Percentiles rank a stretch among this genome's conserved stretches.
These are phyloP conservation scores for Gasterosteus nipponicus DNA, from an alignment of 2,113 vertebrate species.

Conservation along the genomic window DNA sequence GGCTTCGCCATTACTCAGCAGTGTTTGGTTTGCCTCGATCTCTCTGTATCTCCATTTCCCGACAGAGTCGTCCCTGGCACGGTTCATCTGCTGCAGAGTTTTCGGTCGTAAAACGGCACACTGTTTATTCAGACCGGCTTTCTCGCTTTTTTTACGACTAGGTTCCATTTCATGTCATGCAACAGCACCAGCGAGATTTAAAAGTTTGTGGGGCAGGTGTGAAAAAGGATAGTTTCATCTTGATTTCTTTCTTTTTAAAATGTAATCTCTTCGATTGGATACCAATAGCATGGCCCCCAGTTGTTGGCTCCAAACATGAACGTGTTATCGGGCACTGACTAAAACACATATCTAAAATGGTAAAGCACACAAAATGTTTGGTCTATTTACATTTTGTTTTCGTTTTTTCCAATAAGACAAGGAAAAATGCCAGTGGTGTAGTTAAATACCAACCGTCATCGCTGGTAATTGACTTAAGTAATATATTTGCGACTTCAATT, in stretches of 20 bases:
- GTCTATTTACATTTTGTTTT: neutral
- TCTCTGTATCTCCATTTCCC: slow-evolving; percentile 28
- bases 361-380: neutral
- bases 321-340: neutral
- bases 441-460: neutral
- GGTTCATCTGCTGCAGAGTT: slow-evolving; percentile 55
- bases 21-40: slow-evolving; percentile 25
- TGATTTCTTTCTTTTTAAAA: neutral
- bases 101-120: slow-evolving; percentile 46
- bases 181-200: slow-evolving; percentile 17
- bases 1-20: slow-evolving; percentile 31
- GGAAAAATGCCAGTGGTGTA: too few relatives aligned
- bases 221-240: slow-evolving; percentile 2
- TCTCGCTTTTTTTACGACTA: slow-evolving; percentile 57
- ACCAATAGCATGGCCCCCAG: neutral
- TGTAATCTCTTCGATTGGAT: neutral
- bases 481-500: neutral
- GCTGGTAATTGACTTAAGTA: neutral
- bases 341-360: neutral
- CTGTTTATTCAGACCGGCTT: slow-evolving; percentile 42
- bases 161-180: slow-evolving; percentile 48
- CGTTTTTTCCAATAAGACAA: too few relatives aligned
- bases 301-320: neutral
- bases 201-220: slow-evolving; percentile 5
- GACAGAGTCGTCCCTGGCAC: slow-evolving; percentile 43